Evolutionary conservation across 2,797 vertebrate genomes (phyloP).

Genomic region (Knipowitschia caucasica): DNA sequence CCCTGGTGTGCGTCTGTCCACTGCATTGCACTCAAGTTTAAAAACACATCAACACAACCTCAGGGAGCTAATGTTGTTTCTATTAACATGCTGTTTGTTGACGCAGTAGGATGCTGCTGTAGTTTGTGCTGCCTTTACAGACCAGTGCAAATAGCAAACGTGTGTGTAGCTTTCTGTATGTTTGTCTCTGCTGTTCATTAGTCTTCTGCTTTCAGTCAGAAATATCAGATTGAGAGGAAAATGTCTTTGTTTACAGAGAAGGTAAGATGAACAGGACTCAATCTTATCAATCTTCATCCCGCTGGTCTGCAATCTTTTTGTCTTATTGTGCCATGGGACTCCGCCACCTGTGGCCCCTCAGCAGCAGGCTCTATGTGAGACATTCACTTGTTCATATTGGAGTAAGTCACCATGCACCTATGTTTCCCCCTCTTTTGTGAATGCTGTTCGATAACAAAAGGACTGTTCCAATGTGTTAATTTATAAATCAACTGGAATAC

Average conservation of each 20-base stretch:
- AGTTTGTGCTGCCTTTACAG: not conserved
- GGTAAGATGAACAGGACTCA: not conserved
- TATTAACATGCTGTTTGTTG: conserved; percentile 16
- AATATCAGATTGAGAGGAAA: conserved; percentile 2
- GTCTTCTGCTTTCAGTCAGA: not conserved
- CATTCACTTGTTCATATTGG: conserved; percentile 55
- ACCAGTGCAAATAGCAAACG: not conserved
- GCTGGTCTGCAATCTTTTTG: conserved; percentile 31
- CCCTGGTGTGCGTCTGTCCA: not conserved
- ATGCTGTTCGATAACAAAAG: too few relatives aligned
- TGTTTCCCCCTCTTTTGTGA: not conserved
- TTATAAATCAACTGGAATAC: too few relatives aligned
- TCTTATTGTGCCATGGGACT: conserved; percentile 37
- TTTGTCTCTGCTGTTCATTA: not conserved
- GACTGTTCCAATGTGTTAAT: too few relatives aligned
- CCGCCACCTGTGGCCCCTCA: conserved; percentile 48
- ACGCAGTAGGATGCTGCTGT: conserved; percentile 9
- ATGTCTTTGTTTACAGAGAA: conserved; percentile 1
- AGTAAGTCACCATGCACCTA: too few relatives aligned
- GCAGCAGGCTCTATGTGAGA: not conserved
- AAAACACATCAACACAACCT: conserved; percentile 20
- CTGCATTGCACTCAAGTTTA: not conserved
- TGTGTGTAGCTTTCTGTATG: not conserved
- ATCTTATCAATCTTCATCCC: conserved; percentile 29
- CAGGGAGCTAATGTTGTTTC: conserved; percentile 20